Evolutionary conservation across 2,797 vertebrate genomes (phyloP).

Genomic region (Lagocephalus sceleratus): DNA sequence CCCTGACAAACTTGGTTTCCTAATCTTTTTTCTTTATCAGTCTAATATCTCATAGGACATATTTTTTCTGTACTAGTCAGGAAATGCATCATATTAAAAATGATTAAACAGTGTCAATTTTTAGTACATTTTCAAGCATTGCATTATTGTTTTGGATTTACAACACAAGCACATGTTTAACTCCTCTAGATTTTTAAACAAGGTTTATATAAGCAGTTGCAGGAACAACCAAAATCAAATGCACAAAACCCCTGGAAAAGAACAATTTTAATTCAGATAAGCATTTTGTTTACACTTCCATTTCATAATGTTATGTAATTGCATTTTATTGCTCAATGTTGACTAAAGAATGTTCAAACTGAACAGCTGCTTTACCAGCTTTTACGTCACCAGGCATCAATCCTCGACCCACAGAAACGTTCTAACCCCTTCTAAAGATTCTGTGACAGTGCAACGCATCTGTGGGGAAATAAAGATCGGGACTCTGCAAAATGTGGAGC

Average conservation of each 20-base stretch:
- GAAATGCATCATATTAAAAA: neutral
- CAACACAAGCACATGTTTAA: neutral
- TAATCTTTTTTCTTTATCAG: neutral
- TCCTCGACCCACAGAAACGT: neutral
- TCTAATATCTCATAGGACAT: neutral
- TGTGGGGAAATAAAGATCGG: too few species aligned
- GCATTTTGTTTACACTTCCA: too few species aligned
- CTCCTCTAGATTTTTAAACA: neutral
- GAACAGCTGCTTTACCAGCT: neutral
- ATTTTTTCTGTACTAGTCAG: neutral
- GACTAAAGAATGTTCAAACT: too few species aligned
- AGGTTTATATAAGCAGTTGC: too few species aligned
- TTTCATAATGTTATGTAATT: too few species aligned
- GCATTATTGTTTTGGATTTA: too few species aligned
- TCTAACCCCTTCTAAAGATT: neutral
- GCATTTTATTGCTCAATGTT: too few species aligned
- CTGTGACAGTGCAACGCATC: neutral
- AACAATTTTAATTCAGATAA: too few species aligned
- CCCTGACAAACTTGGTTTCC: slow-evolving; percentile 23
- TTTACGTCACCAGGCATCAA: neutral
- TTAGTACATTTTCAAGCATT: neutral
- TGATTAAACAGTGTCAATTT: neutral
- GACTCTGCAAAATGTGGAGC: slow-evolving; percentile 9
- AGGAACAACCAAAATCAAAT: too few species aligned
- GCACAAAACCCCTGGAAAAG: too few species aligned